A percentile compares a stretch with the other conserved stretches of the same genome.
These are phyloP conservation scores for Toxotes lorentzi DNA, from an alignment of 2,797 vertebrate genomes.

Conservation along the genomic window DNA sequence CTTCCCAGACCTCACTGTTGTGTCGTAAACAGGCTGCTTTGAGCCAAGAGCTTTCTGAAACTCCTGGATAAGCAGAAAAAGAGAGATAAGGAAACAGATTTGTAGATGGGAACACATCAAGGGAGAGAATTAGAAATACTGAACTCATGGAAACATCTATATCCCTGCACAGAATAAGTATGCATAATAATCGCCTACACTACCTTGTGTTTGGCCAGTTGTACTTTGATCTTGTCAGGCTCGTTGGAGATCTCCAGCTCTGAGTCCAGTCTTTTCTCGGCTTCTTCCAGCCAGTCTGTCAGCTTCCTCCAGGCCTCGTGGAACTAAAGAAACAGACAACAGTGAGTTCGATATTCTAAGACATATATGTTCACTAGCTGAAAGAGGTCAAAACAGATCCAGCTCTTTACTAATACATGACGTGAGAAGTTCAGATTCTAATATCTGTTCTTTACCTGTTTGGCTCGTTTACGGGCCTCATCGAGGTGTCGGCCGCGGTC, in stretches of 20 bases:
- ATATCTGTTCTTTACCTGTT: constrained; percentile 87
- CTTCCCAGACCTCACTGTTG: constrained; percentile 94
- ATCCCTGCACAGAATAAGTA: background rate
- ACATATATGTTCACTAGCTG: background rate
- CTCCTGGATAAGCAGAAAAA: constrained; percentile 84
- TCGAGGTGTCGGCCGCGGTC: constrained; percentile 96
- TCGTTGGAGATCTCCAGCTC: constrained; percentile 99
- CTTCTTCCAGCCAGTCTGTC: constrained; percentile 97
- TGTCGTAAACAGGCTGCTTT: constrained; percentile 98
- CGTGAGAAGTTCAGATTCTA: background rate
- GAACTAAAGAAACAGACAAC: constrained; percentile 86
- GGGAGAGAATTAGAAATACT: background rate
- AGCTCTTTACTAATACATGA: background rate
- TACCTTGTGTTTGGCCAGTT: constrained; percentile 97
- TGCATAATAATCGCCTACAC: background rate
- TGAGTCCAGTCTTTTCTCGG: constrained; percentile 94
- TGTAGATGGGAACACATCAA: background rate
- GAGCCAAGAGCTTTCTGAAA: constrained; percentile 97
- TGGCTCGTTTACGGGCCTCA: constrained; percentile 96
- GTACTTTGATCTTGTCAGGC: constrained; percentile 98
- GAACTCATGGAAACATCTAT: background rate
- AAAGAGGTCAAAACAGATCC: background rate
- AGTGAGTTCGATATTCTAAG: background rate
- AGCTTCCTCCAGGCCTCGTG: constrained; percentile 99
- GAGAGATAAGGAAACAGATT: background rate